These are phyloP conservation scores for Graphium colonna DNA, from an alignment of 2,888 invertebrate species.

Conservation along the genomic window DNA sequence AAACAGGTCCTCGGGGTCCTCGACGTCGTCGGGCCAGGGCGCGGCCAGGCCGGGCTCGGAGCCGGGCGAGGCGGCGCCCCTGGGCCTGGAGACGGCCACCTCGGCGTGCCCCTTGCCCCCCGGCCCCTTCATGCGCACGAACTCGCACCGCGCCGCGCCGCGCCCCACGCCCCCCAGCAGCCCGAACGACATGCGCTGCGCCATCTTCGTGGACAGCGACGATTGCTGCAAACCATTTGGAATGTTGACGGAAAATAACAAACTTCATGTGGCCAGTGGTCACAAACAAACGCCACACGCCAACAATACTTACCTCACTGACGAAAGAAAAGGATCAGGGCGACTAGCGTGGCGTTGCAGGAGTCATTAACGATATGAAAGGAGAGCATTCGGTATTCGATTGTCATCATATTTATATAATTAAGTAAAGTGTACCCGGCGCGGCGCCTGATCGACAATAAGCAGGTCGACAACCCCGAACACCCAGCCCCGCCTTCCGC, in stretches of 20 bases:
- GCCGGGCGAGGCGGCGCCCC: conserved; percentile 96
- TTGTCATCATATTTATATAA: too few relatives aligned
- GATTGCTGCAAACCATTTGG: conserved; percentile 82
- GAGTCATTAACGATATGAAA: too few relatives aligned
- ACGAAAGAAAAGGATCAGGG: too few relatives aligned
- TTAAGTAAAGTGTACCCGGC: too few relatives aligned
- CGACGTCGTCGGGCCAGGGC: conserved; percentile 92
- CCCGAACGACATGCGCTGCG: conserved; percentile 97
- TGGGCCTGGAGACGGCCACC: conserved; percentile 97
- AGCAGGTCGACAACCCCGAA: too few relatives aligned
- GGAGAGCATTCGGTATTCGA: too few relatives aligned
- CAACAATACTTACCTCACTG: background rate
- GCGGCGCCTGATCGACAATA: too few relatives aligned
- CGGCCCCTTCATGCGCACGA: conserved; percentile 98
- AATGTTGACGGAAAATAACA: background rate
- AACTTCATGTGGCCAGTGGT: background rate
- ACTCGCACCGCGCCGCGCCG: conserved; percentile 91
- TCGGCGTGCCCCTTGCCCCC: conserved; percentile 96
- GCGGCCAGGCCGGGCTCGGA: conserved; percentile 93
- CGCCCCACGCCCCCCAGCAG: conserved; percentile 87
- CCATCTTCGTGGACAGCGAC: conserved; percentile 95
- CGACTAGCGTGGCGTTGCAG: too few relatives aligned
- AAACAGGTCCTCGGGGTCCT: conserved; percentile 91
- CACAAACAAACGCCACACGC: background rate
- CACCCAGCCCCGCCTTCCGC: too few relatives aligned